phyloP scores from a whole-genome alignment of 2,797 vertebrate genomes.

The Propithecus deckenii region DNA sequence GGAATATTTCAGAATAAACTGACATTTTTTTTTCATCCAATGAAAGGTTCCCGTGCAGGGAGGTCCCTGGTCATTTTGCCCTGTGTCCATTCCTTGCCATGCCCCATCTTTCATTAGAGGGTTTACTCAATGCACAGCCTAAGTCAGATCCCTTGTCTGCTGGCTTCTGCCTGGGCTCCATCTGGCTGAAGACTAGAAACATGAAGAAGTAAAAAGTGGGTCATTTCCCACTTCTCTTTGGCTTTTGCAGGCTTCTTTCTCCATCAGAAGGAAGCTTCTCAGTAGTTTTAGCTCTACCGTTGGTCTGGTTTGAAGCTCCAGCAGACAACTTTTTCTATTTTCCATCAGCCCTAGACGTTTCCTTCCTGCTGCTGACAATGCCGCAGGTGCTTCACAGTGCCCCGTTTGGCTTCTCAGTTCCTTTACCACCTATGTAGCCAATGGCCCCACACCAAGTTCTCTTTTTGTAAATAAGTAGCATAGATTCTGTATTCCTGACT shows the following conservation, averaged over 20 bases:
- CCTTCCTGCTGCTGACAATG: not conserved
- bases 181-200: not conserved
- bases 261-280: not conserved
- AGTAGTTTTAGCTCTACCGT: not conserved
- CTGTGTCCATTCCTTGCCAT: not conserved
- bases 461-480: not conserved
- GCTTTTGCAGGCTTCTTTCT: not conserved
- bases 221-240: not conserved
- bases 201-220: not conserved
- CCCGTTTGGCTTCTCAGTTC: not conserved
- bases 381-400: not conserved
- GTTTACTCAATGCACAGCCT: fast-evolving
- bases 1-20: not conserved
- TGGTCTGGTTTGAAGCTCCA: not conserved
- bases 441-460: not conserved
- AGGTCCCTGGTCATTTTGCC: not conserved
- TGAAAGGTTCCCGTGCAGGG: not conserved
- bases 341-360: not conserved
- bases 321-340: not conserved
- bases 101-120: too few species aligned
- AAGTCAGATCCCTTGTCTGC: not conserved
- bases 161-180: not conserved
- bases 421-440: not conserved
- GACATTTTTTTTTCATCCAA: not conserved
- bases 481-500: not conserved